Conservation (phyloP, 2,113 vertebrate species). For the Marcusenius ussheri region DNA sequence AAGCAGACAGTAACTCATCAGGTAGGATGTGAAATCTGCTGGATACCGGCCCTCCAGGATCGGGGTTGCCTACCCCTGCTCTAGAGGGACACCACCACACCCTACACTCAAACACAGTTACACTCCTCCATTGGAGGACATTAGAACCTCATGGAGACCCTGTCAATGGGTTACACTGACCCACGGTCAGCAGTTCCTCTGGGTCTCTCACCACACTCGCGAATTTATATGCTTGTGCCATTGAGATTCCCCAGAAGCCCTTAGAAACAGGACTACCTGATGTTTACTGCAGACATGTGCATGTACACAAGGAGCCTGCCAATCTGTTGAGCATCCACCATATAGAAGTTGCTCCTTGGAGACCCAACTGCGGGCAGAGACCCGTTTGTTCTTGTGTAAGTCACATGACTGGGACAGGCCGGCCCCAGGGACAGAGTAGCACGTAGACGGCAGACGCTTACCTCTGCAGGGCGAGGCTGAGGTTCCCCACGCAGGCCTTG, state of each 20-base stretch:
- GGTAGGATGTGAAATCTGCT: too few species aligned
- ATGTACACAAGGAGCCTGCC: not conserved
- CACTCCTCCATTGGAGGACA: not conserved
- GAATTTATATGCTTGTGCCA: not conserved
- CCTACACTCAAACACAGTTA: not conserved
- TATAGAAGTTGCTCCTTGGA: not conserved
- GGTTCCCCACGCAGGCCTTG: conserved; percentile 76
- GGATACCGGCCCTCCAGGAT: not conserved
- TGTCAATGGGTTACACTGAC: not conserved
- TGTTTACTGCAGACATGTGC: not conserved
- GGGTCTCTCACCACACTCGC: not conserved
- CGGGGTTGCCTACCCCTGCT: not conserved
- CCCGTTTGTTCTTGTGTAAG: not conserved
- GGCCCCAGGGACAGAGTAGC: not conserved
- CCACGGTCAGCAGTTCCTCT: not conserved
- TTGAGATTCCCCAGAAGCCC: not conserved
- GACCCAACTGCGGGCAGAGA: not conserved
- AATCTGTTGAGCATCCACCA: not conserved
- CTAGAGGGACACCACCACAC: not conserved
- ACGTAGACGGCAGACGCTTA: not conserved
- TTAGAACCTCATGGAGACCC: not conserved
- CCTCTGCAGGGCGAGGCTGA: conserved; percentile 79
- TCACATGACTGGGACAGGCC: not conserved
- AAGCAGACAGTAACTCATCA: too few species aligned
- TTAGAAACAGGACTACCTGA: not conserved